phyloP scores from a whole-genome alignment of 2,113 vertebrate species.

The Aphyosemion australe region DNA sequence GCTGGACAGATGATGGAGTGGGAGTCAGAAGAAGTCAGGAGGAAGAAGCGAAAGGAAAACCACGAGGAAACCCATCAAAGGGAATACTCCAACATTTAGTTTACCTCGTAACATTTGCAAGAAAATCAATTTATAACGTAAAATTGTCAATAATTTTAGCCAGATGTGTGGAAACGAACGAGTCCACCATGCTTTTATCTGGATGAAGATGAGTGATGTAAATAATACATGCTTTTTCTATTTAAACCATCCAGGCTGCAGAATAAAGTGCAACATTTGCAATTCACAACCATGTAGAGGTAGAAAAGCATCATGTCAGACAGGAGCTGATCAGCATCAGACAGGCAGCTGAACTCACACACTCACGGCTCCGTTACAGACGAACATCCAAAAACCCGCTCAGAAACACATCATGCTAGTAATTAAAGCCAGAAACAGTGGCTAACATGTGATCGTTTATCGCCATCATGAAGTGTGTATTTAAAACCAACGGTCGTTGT shows the following conservation, averaged over 20 bases:
- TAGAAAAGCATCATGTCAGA: background rate
- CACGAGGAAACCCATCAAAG: conserved; percentile 1
- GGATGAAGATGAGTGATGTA: conserved; percentile 10
- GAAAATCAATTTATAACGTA: no score
- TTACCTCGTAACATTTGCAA: no score
- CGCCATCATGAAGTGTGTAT: conserved; percentile 46
- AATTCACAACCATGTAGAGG: background rate
- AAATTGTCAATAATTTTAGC: no score
- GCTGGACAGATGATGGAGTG: conserved; percentile 31
- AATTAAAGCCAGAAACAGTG: background rate
- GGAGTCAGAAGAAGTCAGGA: conserved; percentile 28
- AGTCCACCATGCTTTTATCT: background rate
- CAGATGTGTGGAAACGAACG: background rate
- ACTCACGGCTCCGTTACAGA: background rate
- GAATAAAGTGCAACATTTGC: conserved; percentile 20
- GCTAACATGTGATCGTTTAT: conserved; percentile 25
- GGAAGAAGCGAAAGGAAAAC: conserved; percentile 4
- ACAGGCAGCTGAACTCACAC: background rate
- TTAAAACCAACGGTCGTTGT: conserved; percentile 20
- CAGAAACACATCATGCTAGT: background rate
- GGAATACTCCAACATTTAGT: background rate
- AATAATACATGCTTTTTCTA: conserved; percentile 48
- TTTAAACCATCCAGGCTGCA: conserved; percentile 18
- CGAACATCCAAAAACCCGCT: background rate
- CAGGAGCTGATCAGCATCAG: background rate